These are phyloP conservation scores for Mellilla xanthometata DNA, from an alignment of 2,888 invertebrate species.

Conservation along the genomic window DNA sequence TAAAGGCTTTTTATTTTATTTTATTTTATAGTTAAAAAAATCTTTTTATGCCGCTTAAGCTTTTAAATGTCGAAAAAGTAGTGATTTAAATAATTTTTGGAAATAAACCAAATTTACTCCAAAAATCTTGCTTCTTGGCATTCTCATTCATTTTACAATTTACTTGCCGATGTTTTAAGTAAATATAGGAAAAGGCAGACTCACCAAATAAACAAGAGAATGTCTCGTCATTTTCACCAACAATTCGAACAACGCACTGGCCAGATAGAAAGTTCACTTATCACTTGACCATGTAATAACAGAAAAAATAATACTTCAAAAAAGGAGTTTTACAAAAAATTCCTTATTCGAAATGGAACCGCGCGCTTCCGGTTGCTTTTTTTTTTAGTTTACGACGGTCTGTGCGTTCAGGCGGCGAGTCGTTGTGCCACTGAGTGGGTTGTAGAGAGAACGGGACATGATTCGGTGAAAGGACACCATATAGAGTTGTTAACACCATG, in stretches of 20 bases:
- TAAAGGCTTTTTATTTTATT: too few species aligned
- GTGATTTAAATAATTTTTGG: too few species aligned
- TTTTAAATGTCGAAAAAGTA: too few species aligned
- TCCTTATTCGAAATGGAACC: neutral
- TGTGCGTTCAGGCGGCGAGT: constrained; percentile 40
- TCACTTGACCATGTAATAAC: constrained; percentile 38
- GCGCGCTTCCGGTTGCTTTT: constrained; percentile 33
- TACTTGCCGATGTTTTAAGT: too few species aligned
- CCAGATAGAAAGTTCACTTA: constrained; percentile 38
- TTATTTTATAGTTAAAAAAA: too few species aligned
- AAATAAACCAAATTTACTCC: too few species aligned
- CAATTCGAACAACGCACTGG: constrained; percentile 37
- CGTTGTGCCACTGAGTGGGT: constrained; percentile 42
- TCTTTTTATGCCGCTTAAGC: too few species aligned
- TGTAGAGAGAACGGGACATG: constrained; percentile 52
- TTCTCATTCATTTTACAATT: too few species aligned
- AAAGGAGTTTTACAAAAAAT: neutral
- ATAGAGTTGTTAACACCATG: constrained; percentile 41
- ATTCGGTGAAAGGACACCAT: constrained; percentile 50
- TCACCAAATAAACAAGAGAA: constrained; percentile 49
- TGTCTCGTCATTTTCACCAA: constrained; percentile 42
- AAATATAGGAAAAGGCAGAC: constrained; percentile 29
- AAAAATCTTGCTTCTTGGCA: too few species aligned
- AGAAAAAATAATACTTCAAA: constrained; percentile 7
- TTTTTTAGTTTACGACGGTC: constrained; percentile 30